phyloP scores from a whole-genome alignment of 2,888 invertebrate genomes.

The Temnothorax unifasciatus region DNA sequence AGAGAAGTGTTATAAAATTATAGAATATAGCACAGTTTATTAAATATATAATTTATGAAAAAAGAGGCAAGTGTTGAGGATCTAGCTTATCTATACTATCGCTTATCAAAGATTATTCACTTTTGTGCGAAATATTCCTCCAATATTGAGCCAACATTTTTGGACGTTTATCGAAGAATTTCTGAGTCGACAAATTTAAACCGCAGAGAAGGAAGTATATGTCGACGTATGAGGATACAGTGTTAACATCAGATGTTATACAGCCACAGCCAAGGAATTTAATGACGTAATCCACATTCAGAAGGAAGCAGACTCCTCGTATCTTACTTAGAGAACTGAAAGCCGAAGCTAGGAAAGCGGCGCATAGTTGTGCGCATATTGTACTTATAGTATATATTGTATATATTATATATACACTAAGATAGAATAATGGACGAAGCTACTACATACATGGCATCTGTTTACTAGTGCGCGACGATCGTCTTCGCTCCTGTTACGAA shows the following conservation, averaged over 20 bases:
- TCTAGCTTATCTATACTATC: neutral
- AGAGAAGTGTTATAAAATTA: neutral
- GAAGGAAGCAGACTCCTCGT: constrained; percentile 10
- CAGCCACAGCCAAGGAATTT: constrained; percentile 55
- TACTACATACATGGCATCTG: constrained; percentile 65
- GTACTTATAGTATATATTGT: constrained; percentile 49
- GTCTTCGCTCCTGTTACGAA: constrained; percentile 60
- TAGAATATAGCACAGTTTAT: neutral
- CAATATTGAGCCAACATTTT: neutral
- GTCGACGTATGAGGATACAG: constrained; percentile 20
- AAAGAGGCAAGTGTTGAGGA: neutral
- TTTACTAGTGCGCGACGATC: constrained; percentile 67
- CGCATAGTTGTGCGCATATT: constrained; percentile 20
- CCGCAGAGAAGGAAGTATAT: constrained; percentile 39
- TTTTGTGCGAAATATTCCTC: neutral
- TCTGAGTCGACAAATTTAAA: constrained; percentile 38
- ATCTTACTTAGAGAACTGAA: constrained; percentile 20
- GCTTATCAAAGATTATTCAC: neutral
- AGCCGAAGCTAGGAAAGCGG: constrained; percentile 39
- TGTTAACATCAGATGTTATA: constrained; percentile 38
- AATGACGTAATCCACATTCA: constrained; percentile 56
- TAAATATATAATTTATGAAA: neutral
- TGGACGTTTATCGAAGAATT: constrained; percentile 8
- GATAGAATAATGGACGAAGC: constrained; percentile 70
- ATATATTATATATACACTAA: neutral